Conservation (phyloP, 2,113 vertebrate species). For the Haemorhous mexicanus region DNA sequence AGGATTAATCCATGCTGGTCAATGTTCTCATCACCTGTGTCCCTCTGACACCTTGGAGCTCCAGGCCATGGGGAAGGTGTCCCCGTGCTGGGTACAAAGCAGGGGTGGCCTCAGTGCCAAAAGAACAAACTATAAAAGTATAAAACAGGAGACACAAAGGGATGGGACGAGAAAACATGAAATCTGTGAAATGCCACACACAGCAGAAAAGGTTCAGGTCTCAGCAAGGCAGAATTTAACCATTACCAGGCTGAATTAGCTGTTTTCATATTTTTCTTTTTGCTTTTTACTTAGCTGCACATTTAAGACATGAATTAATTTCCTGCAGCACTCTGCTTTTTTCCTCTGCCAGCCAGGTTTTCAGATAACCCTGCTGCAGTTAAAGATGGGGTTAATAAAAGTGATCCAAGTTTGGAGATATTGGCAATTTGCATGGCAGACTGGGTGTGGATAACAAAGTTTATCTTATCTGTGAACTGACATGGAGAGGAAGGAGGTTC, state of each 20-base stretch:
- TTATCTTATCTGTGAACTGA: neutral
- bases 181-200: neutral
- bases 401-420: neutral
- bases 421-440: slow-evolving; percentile 2
- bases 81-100: neutral
- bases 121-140: neutral
- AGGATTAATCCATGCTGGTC: neutral
- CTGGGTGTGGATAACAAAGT: neutral
- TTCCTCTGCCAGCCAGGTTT: neutral
- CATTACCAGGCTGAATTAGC: neutral
- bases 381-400: neutral
- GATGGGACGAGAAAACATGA: neutral
- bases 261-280: neutral
- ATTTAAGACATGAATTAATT: neutral
- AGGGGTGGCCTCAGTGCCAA: neutral
- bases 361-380: neutral
- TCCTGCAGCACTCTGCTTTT: neutral
- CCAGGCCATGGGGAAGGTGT: neutral
- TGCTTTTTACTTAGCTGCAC: neutral
- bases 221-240: slow-evolving; percentile 11
- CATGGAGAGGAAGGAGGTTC: neutral
- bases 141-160: neutral
- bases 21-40: fast-evolving
- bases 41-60: neutral
- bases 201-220: neutral